Base-by-base conservation (phyloP, 2,888 invertebrate species). In the Ferdinandea cuprea region DNA sequence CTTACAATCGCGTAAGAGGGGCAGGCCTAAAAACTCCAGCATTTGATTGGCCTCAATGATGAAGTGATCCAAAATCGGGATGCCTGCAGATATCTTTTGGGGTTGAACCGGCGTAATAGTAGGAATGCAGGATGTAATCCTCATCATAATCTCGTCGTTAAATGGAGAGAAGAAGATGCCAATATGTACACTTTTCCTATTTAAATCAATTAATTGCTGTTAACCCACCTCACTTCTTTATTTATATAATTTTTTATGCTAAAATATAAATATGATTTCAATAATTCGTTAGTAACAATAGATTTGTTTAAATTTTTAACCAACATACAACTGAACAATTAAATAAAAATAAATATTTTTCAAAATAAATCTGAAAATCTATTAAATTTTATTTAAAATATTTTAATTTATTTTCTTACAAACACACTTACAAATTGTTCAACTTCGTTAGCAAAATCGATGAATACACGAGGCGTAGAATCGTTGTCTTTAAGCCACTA, bases 401-500 rank as follows among this genome's bases (percentile, higher is more conserved):
- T n/a, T 42, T 21, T 32, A 40, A 30, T 35, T 48, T 21, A 32
- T 11, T 56, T 65, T 44, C 30, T 28, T 46, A 42, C 71, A 85
- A 52, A 42, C 71, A 85, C 88, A 91, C 94, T 94, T 94, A 94
- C 94, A 92, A 93, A 93, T 91, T 92, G 93, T 89, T 93, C 93
- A 89, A 94, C 92, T 91, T 94, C 94, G 91, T 94, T 93, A 91
- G 93, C 93, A 91, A 94, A 93, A 91, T 94, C 93, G 91, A 94
- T 93, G 89, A 93, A 93, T 92, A 94, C 94, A 89, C 92, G 92
- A 87, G 94, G 94, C 89, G 93, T 92, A 86, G 93, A 93, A 86
- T 94, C 94, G 92, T 95, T 94, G 92, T 95, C 95, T 91, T 95
- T 95, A 93, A 95, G 92, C 95, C 95, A 95, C 94, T 94, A 87